phyloP scores from a whole-genome alignment of 2,888 invertebrate species.

The Acleris emargana region DNA sequence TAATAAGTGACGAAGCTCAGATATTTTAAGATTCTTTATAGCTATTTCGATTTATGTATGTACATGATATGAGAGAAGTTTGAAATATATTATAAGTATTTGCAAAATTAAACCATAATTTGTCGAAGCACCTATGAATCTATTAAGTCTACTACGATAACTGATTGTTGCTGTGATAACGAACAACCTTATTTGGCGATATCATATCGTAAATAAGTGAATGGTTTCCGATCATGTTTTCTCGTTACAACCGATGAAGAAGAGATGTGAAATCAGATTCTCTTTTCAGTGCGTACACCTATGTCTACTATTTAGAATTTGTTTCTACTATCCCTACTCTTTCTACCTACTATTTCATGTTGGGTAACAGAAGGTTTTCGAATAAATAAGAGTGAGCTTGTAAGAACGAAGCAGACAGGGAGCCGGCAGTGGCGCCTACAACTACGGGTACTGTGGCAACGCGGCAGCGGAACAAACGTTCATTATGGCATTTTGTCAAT shows the following conservation, averaged over 20 bases:
- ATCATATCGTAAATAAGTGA: slow-evolving; percentile 6
- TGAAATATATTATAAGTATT: slow-evolving; percentile 57
- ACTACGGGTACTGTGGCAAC: slow-evolving; percentile 19
- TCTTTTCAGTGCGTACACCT: slow-evolving; percentile 21
- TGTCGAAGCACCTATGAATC: slow-evolving; percentile 60
- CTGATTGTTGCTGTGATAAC: slow-evolving; percentile 28
- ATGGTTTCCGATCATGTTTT: slow-evolving; percentile 4
- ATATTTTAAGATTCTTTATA: slow-evolving; percentile 76
- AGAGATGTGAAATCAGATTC: slow-evolving; percentile 11
- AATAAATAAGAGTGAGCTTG: slow-evolving; percentile 9
- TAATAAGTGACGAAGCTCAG: slow-evolving; percentile 82
- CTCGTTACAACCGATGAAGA: not conserved
- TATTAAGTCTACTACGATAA: slow-evolving; percentile 30
- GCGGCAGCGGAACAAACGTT: slow-evolving; percentile 44
- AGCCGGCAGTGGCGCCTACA: slow-evolving; percentile 14
- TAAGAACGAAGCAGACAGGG: slow-evolving; percentile 21
- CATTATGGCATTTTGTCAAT: slow-evolving; percentile 52
- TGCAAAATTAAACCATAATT: slow-evolving; percentile 62
- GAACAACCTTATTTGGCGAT: slow-evolving; percentile 21
- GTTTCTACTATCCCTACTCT: slow-evolving; percentile 34
- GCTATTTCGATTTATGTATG: slow-evolving; percentile 72
- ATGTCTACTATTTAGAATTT: slow-evolving; percentile 36
- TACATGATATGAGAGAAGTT: slow-evolving; percentile 80
- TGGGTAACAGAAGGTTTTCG: slow-evolving; percentile 5
- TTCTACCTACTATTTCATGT: slow-evolving; percentile 33